A percentile compares a stretch with the other conserved stretches of the same genome.
Conservation (phyloP, 2,113 vertebrate genomes). For the Rhabdornis inornatus region DNA sequence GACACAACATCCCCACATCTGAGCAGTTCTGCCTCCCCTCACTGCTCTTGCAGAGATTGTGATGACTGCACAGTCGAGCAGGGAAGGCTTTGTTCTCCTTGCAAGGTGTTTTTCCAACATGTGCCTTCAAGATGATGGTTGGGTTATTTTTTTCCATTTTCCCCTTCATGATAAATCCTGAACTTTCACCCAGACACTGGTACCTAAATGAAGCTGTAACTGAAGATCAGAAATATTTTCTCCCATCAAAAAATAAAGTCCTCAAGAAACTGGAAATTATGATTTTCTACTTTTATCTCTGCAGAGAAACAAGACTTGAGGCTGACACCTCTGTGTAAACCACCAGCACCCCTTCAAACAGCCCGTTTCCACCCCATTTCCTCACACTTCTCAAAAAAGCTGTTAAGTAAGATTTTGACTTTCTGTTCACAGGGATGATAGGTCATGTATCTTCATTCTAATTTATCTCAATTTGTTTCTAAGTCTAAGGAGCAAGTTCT, state of each 20-base stretch:
- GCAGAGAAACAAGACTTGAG: neutral
- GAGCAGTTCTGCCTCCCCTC: neutral
- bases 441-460: neutral
- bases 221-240: neutral
- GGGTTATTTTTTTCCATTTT: neutral
- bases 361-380: neutral
- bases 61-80: neutral
- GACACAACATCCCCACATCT: neutral
- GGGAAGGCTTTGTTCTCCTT: neutral
- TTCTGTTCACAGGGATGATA: neutral
- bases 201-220: neutral
- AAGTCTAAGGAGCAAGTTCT: neutral
- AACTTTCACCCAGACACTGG: neutral
- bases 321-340: neutral
- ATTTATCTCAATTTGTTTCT: neutral
- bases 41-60: neutral
- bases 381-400: neutral
- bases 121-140: accelerated
- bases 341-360: neutral
- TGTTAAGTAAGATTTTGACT: neutral
- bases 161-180: neutral
- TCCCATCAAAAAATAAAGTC: neutral
- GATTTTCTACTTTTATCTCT: neutral
- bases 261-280: neutral
- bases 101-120: neutral